phyloP scores from a whole-genome alignment of 1,140 invertebrate species.

The Pteromalus puparum region DNA sequence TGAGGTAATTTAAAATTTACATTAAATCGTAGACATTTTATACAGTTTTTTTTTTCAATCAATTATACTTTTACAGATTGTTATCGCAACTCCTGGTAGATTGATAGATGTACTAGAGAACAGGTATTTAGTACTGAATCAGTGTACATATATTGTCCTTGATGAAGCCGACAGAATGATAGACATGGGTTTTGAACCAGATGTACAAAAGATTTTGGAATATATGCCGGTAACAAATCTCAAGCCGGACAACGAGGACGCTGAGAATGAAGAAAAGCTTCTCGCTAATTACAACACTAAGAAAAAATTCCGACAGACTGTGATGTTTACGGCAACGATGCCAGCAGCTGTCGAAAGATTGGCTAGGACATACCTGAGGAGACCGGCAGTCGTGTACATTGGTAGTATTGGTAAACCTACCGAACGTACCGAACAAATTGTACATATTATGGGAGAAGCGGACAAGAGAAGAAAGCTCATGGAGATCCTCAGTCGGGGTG shows the following conservation, averaged over 20 bases:
- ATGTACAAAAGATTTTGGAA: constrained; percentile 98
- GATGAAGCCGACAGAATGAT: constrained; percentile 99
- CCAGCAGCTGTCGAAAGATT: constrained; percentile 97
- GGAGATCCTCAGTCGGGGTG: constrained; percentile 89
- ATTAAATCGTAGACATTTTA: neutral
- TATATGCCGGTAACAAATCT: constrained; percentile 99
- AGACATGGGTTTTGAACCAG: constrained; percentile 99
- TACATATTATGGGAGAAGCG: constrained; percentile 95
- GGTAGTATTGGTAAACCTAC: constrained; percentile 99
- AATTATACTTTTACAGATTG: constrained; percentile 81
- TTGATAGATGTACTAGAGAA: constrained; percentile 99
- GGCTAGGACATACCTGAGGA: constrained; percentile 94
- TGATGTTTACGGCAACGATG: constrained; percentile 99
- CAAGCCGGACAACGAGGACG: constrained; percentile 98
- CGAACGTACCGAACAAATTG: constrained; percentile 98
- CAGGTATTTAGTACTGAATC: constrained; percentile 95
- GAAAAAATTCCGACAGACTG: constrained; percentile 98
- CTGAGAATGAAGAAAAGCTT: constrained; percentile 94
- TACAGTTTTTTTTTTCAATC: constrained; percentile 11
- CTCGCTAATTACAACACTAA: constrained; percentile 97
- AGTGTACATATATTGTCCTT: constrained; percentile 96
- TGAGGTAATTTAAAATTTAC: constrained; percentile 79
- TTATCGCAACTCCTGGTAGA: constrained; percentile 99
- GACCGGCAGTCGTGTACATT: constrained; percentile 98
- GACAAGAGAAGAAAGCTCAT: constrained; percentile 95